Evolutionary conservation across 2,888 invertebrate genomes (phyloP), one percentile per base, ranked within the genome.

Genomic region (Synanthedon formicaeformis): DNA sequence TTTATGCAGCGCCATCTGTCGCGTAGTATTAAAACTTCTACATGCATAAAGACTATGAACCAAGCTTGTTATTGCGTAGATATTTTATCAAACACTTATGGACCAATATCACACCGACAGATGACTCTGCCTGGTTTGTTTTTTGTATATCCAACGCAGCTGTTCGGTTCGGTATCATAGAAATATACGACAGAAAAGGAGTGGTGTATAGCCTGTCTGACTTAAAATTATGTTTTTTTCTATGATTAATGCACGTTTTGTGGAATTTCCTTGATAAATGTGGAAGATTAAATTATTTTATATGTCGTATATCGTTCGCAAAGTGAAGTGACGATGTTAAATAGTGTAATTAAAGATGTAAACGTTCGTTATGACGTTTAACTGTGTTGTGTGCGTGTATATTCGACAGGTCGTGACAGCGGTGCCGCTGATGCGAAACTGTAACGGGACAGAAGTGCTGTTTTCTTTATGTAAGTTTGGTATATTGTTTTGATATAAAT

Each of bases 161-260:
- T 85, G 86, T 85, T 85, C 86, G 85, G 85, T 87, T 87, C 77
- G 83, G 82, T 87, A 87, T 86, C 86, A 85, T 79, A 83, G 81
- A 84, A 82, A 78, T 77, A 73, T 78, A 81, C 80, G 82, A 83
- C 84, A 81, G 86, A 83, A 85, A 87, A 87, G 87, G 87, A 87
- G 86, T 87, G 87, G 87, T 87, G 86, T 85, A 82, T 85, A 84
- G 76, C 74, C 69, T 76, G 85, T 79, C 75, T 76, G 74, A 67
- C 69, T 71, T 80, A 81, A 81, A 78, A 75, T 68, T 72, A 76
- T 67, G 81, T 74, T 81, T 85, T 50, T 84, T 81, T 80, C 76
- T 74, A 84, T 84, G 75, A 81, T 81, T 78, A 67, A 66, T 65
- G 75, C 69, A 63, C 71, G 64, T 66, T 66, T 70, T 67, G 61